A percentile compares a stretch with the other conserved stretches of the same genome.
Evolutionary conservation across 2,888 invertebrate genomes (phyloP).

Genomic region (Cryptosula pallasiana): DNA sequence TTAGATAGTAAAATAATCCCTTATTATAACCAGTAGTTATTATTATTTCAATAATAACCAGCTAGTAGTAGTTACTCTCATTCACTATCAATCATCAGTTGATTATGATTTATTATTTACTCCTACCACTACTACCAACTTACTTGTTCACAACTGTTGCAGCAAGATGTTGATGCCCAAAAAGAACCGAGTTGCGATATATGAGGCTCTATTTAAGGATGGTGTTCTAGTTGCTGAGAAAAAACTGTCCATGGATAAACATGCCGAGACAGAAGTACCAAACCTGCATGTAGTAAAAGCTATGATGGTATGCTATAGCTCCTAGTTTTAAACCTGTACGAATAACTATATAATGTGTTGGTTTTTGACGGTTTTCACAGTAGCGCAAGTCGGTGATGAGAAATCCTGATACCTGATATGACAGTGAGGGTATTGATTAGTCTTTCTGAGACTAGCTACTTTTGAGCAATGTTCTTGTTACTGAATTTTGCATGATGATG

Average conservation of each 20-base stretch:
- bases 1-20: too few species aligned
- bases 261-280: slow-evolving; percentile 87
- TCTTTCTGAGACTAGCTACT: too few species aligned
- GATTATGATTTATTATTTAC: neutral
- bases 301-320: slow-evolving; percentile 64
- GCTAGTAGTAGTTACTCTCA: too few species aligned
- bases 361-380: too few species aligned
- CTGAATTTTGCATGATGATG: too few species aligned
- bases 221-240: slow-evolving; percentile 99
- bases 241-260: slow-evolving; percentile 95
- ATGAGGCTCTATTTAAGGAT: slow-evolving; percentile 96
- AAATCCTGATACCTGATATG: neutral
- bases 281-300: slow-evolving; percentile 98
- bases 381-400: neutral
- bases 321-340: neutral
- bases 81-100: too few species aligned
- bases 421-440: slow-evolving; percentile 14
- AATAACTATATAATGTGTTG: too few species aligned
- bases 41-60: too few species aligned
- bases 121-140: too few species aligned
- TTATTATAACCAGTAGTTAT: too few species aligned
- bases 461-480: too few species aligned
- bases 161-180: slow-evolving; percentile 99
- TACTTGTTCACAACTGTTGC: too few species aligned
- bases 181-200: slow-evolving; percentile 91